Evolutionary conservation across 2,113 vertebrate genomes (phyloP).

Genomic region (Sakesphorus luctuosus): DNA sequence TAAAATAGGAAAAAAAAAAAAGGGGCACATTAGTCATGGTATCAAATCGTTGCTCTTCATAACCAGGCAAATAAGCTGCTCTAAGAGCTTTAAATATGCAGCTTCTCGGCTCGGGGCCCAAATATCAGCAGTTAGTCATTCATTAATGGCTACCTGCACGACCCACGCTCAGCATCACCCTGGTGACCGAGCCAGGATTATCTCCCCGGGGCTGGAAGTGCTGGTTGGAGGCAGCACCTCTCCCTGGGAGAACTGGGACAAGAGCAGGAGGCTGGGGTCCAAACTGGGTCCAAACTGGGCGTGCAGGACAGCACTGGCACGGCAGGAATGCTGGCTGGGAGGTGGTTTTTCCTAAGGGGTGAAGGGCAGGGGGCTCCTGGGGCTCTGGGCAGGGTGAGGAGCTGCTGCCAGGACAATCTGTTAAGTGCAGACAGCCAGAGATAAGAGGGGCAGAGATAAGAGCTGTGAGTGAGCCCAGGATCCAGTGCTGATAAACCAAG

Average conservation of each 20-base stretch:
- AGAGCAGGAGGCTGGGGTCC: not conserved
- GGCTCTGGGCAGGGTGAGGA: not conserved
- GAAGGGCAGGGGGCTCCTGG: not conserved
- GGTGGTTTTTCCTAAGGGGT: not conserved
- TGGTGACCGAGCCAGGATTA: not conserved
- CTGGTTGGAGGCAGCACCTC: not conserved
- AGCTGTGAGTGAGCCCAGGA: not conserved
- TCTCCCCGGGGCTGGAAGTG: not conserved
- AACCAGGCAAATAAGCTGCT: constrained; percentile 39
- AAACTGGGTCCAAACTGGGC: not conserved
- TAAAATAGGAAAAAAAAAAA: not conserved
- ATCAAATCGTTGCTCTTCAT: not conserved
- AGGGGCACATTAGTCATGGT: constrained; percentile 59
- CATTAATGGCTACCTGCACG: constrained; percentile 52
- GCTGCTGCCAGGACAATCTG: not conserved
- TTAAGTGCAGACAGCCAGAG: constrained; percentile 29
- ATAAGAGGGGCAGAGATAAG: constrained; percentile 60
- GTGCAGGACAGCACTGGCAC: not conserved
- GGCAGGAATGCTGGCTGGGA: not conserved
- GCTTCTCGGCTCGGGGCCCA: constrained; percentile 30
- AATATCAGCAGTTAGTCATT: constrained; percentile 59
- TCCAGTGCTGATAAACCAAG: constrained; percentile 18
- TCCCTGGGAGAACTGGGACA: not conserved
- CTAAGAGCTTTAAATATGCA: constrained; percentile 53
- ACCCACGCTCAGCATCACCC: not conserved